Base-by-base conservation (phyloP, 1,140 invertebrate genomes). In the Pseudobourletiella spinata region DNA sequence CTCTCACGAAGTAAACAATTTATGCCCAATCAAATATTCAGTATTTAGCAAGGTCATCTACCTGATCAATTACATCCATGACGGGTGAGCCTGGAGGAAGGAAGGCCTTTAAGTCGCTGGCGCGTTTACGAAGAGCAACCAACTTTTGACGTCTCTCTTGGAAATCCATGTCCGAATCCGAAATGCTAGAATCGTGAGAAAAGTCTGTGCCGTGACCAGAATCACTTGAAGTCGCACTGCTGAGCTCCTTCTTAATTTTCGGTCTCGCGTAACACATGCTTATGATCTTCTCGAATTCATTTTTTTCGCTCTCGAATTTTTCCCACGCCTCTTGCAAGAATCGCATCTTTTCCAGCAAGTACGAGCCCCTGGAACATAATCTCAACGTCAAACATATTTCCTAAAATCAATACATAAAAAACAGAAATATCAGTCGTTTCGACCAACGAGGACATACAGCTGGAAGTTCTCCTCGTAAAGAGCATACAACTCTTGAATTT, bases 381-480 rank as follows among this genome's bases (percentile, higher is more conserved):
- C n/a, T n/a, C n/a, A n/a, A n/a, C n/a, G n/a, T n/a, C n/a, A n/a
- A n/a, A n/a, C n/a, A n/a, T n/a, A n/a, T n/a, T n/a, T n/a, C n/a
- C n/a, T n/a, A n/a, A n/a, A n/a, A n/a, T n/a, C n/a, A n/a, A n/a
- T n/a, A n/a, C n/a, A n/a, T n/a, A n/a, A n/a, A n/a, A n/a, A 39
- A 39, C 32, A 4, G 3, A 61, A 55, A 3, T 4, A 51, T 51
- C 44, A 46, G 18, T 28, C n/a, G n/a, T n/a, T n/a, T n/a, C n/a
- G n/a, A n/a, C n/a, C n/a, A n/a, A 48, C 35, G 35, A 50, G 15
- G n/a, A 61, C 67, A 64, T 61, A 70, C 65, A 70, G 42, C 54
- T 70, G 68, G 28, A 67, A 70, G 57, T 70, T 70, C 32, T 70
- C 68, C 52, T 70, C 68, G 52, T 70, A 70, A 16, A 70, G 50